phyloP scores from a whole-genome alignment of 2,888 invertebrate species.

The Epinotia nisella region DNA sequence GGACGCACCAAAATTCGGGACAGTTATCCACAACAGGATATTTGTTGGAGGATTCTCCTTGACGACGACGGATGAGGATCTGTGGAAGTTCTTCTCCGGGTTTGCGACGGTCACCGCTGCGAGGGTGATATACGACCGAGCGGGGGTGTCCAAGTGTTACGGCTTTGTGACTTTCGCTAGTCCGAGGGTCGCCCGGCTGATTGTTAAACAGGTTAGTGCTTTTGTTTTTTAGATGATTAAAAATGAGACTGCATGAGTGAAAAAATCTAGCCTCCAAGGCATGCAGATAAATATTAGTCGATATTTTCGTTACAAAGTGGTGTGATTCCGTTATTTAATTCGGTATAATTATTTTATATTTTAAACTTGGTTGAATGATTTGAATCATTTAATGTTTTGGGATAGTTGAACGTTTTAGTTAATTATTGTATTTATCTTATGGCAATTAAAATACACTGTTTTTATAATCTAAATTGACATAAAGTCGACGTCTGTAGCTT shows the following conservation, averaged over 20 bases:
- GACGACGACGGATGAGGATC: constrained; percentile 96
- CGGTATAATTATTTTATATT: too few relatives aligned
- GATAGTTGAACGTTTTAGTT: too few relatives aligned
- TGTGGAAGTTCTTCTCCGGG: constrained; percentile 95
- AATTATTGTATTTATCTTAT: too few relatives aligned
- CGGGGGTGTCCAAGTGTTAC: constrained; percentile 97
- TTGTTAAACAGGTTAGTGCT: constrained; percentile 79
- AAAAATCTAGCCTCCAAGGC: too few relatives aligned
- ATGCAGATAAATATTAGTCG: too few relatives aligned
- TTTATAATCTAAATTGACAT: too few relatives aligned
- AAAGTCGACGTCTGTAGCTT: too few relatives aligned
- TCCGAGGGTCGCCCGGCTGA: constrained; percentile 79
- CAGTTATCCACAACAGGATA: constrained; percentile 96
- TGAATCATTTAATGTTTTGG: too few relatives aligned
- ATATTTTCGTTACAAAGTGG: too few relatives aligned
- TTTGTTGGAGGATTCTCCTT: constrained; percentile 98
- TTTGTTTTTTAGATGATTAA: neutral
- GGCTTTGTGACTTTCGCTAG: constrained; percentile 90
- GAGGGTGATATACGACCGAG: constrained; percentile 97
- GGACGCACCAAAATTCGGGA: constrained; percentile 87
- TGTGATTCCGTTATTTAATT: too few relatives aligned
- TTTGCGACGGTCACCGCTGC: constrained; percentile 96
- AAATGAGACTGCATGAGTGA: neutral
- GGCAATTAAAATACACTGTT: too few relatives aligned
- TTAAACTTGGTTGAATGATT: too few relatives aligned